These are phyloP conservation scores for Notoglanidium macrostoma DNA, from an alignment of 2,797 vertebrate genomes.

Conservation along the genomic window DNA sequence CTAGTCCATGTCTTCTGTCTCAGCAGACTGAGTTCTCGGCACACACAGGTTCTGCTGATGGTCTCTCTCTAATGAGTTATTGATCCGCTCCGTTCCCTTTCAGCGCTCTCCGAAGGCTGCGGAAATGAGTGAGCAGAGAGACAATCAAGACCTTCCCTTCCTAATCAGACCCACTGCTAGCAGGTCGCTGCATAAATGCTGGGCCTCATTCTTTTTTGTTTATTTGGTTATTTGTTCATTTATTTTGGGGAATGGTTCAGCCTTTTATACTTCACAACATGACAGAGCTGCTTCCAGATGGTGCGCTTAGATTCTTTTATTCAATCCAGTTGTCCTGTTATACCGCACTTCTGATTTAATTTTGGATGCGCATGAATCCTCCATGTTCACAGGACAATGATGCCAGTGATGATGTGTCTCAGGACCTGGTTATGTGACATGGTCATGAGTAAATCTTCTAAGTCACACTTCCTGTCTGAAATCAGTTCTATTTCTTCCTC, in stretches of 20 bases:
- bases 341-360: constrained; percentile 35
- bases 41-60: constrained; percentile 65
- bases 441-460: constrained; percentile 36
- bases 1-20: constrained; percentile 48
- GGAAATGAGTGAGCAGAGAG: constrained; percentile 71
- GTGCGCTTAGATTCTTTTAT: constrained; percentile 43
- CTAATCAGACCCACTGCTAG: constrained; percentile 53
- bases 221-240: constrained; percentile 37
- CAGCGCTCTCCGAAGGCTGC: constrained; percentile 70
- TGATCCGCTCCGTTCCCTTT: constrained; percentile 74
- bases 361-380: constrained; percentile 32
- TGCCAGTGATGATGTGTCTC: constrained; percentile 37
- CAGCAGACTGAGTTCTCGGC: constrained; percentile 62
- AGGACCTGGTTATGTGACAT: constrained; percentile 3
- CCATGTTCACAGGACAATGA: background rate
- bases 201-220: background rate
- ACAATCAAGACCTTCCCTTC: constrained; percentile 60
- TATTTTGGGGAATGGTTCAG: constrained; percentile 36
- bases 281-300: constrained; percentile 30
- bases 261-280: constrained; percentile 42
- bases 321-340: constrained; percentile 21
- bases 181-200: constrained; percentile 43
- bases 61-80: constrained; percentile 74
- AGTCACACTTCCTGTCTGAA: constrained; percentile 43
- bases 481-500: constrained; percentile 15